Conservation (phyloP, 2,113 vertebrate species). For the Penelope pileata region DNA sequence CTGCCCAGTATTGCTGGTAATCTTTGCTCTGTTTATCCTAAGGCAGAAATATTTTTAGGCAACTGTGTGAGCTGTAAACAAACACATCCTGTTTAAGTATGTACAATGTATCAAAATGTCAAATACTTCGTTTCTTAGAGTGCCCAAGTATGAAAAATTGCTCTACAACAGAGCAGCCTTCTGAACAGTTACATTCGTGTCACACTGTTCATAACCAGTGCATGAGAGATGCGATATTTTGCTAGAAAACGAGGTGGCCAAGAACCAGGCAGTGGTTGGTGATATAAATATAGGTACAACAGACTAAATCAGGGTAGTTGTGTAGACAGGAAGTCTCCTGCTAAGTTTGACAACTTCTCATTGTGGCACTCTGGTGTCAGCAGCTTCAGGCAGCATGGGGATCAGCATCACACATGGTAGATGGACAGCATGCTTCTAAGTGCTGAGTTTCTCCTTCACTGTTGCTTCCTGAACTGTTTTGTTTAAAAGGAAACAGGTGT, state of each 20-base stretch:
- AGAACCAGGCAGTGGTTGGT: background rate
- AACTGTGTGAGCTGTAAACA: background rate
- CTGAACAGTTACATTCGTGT: background rate
- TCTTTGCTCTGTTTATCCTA: background rate
- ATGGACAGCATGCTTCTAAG: background rate
- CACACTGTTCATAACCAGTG: background rate
- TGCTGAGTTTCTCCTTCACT: background rate
- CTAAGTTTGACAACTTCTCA: fast-evolving
- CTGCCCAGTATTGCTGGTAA: background rate
- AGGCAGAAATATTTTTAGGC: background rate
- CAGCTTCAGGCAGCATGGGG: background rate
- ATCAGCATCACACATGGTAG: background rate
- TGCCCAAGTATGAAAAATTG: background rate
- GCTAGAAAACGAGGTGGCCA: background rate
- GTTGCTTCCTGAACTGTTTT: background rate
- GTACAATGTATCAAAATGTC: background rate
- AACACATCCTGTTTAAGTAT: fast-evolving
- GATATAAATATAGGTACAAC: background rate
- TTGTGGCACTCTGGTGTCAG: background rate
- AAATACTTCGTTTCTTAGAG: background rate
- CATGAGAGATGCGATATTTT: background rate
- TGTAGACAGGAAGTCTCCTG: background rate
- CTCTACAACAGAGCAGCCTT: background rate
- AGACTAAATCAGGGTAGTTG: background rate
- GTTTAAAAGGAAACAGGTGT: background rate